Conservation (phyloP, 2,113 vertebrate genomes). For the Antigone vipio region DNA sequence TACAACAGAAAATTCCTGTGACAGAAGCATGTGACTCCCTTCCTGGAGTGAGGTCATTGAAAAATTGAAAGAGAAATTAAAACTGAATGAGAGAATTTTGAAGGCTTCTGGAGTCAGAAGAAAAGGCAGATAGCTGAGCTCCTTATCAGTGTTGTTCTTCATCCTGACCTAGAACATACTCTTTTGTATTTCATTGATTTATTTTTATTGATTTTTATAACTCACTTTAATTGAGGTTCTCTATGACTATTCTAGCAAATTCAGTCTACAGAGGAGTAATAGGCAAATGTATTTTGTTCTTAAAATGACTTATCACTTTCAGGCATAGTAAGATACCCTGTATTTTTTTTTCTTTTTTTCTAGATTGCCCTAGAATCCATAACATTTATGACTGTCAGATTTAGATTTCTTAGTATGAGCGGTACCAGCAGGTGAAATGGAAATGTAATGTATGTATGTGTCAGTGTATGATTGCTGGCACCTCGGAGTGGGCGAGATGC, state of each 20-base stretch:
- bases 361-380: background rate
- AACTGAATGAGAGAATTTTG: background rate
- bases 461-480: background rate
- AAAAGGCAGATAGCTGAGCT: background rate
- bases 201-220: background rate
- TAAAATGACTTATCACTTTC: background rate
- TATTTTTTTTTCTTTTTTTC: background rate
- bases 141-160: background rate
- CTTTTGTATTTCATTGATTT: background rate
- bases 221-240: background rate
- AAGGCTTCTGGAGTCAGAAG: background rate
- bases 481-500: background rate
- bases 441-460: background rate
- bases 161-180: background rate
- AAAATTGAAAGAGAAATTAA: slow-evolving; percentile 16
- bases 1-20: background rate
- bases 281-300: background rate
- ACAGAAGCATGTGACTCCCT: background rate
- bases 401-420: background rate
- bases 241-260: background rate
- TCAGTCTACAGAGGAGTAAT: background rate
- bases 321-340: background rate
- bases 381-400: background rate
- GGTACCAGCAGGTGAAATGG: background rate
- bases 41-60: background rate